Percentiles rank a stretch among this genome's conserved stretches.
phyloP scores from a whole-genome alignment of 1,140 invertebrate genomes.

The Formica selysi region DNA sequence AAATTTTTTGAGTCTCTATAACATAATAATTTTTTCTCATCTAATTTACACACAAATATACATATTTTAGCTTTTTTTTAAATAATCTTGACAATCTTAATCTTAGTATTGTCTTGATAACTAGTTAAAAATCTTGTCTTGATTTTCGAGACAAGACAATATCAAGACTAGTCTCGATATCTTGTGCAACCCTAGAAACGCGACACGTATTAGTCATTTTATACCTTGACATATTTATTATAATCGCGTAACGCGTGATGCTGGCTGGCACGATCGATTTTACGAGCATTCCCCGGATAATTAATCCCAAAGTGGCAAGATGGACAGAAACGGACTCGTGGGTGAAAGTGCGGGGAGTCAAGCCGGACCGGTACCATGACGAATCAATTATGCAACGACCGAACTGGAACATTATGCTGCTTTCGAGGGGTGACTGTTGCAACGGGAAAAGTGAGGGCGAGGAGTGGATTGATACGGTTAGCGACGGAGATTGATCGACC shows the following conservation, averaged over 20 bases:
- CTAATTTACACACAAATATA: too few relatives aligned
- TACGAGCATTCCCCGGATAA: conserved; percentile 31
- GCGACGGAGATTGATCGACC: conserved; percentile 60
- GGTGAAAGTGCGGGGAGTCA: conserved; percentile 16
- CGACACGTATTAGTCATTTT: neutral
- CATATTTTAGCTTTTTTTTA: too few relatives aligned
- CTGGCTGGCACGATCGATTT: conserved; percentile 59
- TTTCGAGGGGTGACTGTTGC: conserved; percentile 26
- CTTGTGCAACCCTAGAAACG: too few relatives aligned
- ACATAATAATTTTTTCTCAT: too few relatives aligned
- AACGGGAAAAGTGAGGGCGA: conserved; percentile 56
- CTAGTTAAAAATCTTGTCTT: too few relatives aligned
- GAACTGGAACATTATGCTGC: conserved; percentile 59
- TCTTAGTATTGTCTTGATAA: too few relatives aligned
- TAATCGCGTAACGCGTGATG: neutral
- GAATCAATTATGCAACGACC: conserved; percentile 65
- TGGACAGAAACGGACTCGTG: conserved; percentile 31
- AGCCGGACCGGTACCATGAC: conserved; percentile 46
- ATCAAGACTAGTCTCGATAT: too few relatives aligned
- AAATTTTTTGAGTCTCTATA: too few relatives aligned
- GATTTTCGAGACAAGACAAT: too few relatives aligned
- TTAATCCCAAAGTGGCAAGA: conserved; percentile 63
- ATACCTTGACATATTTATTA: conserved; percentile 19
- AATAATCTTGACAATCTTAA: too few relatives aligned
- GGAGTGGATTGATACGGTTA: conserved; percentile 46